phyloP scores from a whole-genome alignment of 2,888 invertebrate genomes.

The Ryuthela nishihirai region DNA sequence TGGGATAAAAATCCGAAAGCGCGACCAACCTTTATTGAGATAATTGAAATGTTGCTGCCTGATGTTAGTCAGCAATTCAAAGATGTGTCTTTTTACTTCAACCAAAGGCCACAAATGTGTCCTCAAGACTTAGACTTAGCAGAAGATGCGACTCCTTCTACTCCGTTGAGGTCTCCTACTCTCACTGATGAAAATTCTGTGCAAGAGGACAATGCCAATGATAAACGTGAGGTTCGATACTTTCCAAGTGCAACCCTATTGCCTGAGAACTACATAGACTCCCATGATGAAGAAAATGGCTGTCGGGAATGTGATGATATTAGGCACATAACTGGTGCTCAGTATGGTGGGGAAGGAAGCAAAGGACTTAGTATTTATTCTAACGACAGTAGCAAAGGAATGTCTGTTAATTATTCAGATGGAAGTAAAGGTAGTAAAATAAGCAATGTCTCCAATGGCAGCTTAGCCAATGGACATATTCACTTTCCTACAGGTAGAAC shows the following conservation, averaged over 20 bases:
- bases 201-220: slow-evolving; percentile 3
- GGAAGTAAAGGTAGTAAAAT: slow-evolving; percentile 41
- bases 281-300: background rate
- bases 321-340: background rate
- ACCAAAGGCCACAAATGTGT: slow-evolving; percentile 2
- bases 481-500: slow-evolving; percentile 14
- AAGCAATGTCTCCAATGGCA: slow-evolving; percentile 39
- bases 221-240: slow-evolving; percentile 4
- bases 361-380: background rate
- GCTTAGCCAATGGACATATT: slow-evolving; percentile 40
- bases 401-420: slow-evolving; percentile 36
- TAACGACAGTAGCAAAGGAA: slow-evolving; percentile 21
- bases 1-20: slow-evolving; percentile 78
- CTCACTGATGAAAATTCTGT: background rate
- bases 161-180: slow-evolving; percentile 16
- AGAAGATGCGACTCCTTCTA: slow-evolving; percentile 15
- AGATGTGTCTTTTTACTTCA: slow-evolving; percentile 18
- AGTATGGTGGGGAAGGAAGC: background rate
- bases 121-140: slow-evolving; percentile 5
- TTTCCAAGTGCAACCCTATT: slow-evolving; percentile 31
- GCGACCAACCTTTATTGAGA: slow-evolving; percentile 74
- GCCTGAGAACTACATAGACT: slow-evolving; percentile 2
- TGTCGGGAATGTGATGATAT: background rate
- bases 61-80: slow-evolving; percentile 53
- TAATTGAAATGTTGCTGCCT: slow-evolving; percentile 66